These are phyloP conservation scores for Orycteropus afer DNA, from an alignment of 2,113 vertebrate species.

Conservation along the genomic window DNA sequence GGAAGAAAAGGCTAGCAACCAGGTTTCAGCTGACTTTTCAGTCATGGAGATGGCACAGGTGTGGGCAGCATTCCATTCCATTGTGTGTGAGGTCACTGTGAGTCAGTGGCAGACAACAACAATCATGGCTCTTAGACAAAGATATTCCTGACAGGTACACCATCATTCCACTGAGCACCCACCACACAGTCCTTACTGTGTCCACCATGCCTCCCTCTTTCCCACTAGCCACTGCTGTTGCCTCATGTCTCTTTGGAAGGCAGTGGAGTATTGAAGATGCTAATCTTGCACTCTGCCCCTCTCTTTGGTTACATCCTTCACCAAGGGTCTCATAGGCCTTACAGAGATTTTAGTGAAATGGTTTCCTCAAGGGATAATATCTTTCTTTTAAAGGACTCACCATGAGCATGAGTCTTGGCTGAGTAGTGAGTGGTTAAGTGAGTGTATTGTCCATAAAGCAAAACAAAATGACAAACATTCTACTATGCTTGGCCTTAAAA, in stretches of 20 bases:
- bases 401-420: not conserved
- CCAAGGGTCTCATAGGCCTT: not conserved
- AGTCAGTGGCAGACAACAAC: too few species aligned
- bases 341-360: too few species aligned
- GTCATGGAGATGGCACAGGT: too few species aligned
- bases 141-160: not conserved
- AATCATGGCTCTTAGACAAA: not conserved
- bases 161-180: too few species aligned
- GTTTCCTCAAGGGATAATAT: too few species aligned
- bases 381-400: not conserved
- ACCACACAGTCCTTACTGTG: not conserved
- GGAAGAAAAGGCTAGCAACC: too few species aligned
- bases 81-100: too few species aligned
- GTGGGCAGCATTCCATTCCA: too few species aligned
- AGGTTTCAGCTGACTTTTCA: too few species aligned
- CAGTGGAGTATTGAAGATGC: not conserved
- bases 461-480: not conserved
- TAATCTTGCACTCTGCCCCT: accelerated
- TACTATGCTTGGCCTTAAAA: not conserved
- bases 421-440: not conserved
- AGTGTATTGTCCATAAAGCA: not conserved
- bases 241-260: not conserved
- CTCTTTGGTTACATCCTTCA: not conserved
- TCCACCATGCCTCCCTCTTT: not conserved
- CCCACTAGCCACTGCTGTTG: not conserved